A percentile compares a stretch with the other conserved stretches of the same genome.
phyloP scores from a whole-genome alignment of 2,888 invertebrate genomes.

The Autographa pulchrina region DNA sequence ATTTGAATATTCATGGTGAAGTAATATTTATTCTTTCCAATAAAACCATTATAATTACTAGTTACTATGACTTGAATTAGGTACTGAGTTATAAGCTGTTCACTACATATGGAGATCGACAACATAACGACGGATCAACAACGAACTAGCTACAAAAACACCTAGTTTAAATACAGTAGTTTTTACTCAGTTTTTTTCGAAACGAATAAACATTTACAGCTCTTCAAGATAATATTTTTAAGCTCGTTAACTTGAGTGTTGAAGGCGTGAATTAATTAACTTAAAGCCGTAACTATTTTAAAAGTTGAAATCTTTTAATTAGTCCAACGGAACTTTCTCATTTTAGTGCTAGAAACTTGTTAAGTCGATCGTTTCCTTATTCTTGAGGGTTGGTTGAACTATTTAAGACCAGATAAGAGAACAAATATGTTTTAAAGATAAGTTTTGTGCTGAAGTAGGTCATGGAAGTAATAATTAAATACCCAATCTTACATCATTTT shows the following conservation, averaged over 20 bases:
- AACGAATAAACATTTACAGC: constrained; percentile 52
- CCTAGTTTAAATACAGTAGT: constrained; percentile 26
- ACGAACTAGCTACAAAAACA: constrained; percentile 1
- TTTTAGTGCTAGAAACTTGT: constrained; percentile 46
- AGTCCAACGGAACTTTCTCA: constrained; percentile 43
- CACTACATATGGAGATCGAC: neutral
- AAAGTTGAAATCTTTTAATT: constrained; percentile 61
- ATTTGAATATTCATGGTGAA: no score
- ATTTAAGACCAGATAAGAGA: constrained; percentile 24
- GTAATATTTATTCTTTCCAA: no score
- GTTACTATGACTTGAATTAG: neutral
- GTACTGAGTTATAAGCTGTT: neutral
- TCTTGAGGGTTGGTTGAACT: constrained; percentile 14
- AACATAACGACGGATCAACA: neutral
- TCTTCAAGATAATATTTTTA: constrained; percentile 55
- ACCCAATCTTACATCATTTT: neutral
- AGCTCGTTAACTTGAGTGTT: constrained; percentile 52
- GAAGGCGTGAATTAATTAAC: constrained; percentile 56
- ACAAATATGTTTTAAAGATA: neutral
- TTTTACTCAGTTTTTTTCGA: constrained; percentile 37
- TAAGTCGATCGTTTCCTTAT: constrained; percentile 44
- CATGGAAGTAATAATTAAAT: constrained; percentile 14
- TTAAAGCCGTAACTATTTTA: constrained; percentile 54
- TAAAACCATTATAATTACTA: neutral
- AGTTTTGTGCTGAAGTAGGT: neutral